phyloP scores from a whole-genome alignment of 1,140 invertebrate species.

The Pseudoatta argentina region DNA sequence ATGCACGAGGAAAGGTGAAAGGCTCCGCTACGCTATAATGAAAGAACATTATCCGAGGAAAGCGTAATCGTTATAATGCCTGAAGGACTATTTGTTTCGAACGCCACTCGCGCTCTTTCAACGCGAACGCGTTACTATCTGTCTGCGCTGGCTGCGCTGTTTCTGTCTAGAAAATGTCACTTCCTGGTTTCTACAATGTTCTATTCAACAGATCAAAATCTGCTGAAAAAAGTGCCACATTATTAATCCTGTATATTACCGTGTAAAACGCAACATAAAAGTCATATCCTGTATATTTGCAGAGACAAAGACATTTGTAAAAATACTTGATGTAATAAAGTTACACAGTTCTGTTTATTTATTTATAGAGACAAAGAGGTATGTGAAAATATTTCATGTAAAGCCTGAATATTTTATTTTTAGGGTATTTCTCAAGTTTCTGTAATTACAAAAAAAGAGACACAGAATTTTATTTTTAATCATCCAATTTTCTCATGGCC shows the following conservation, averaged over 20 bases:
- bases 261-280: background rate
- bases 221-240: background rate
- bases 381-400: background rate
- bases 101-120: background rate
- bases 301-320: background rate
- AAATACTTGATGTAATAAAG: background rate
- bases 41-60: background rate
- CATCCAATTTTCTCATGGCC: background rate
- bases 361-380: background rate
- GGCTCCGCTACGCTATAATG: background rate
- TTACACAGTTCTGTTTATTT: background rate
- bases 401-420: background rate
- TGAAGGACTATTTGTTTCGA: background rate
- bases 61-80: constrained; percentile 41
- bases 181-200: constrained; percentile 44
- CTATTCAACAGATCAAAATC: background rate
- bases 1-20: constrained; percentile 65
- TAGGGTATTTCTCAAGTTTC: background rate
- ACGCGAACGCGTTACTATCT: background rate
- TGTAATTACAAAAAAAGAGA: background rate
- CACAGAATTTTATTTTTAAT: background rate
- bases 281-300: background rate
- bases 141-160: background rate
- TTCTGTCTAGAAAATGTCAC: constrained; percentile 10
- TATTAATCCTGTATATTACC: background rate